Conservation (phyloP, 2,888 invertebrate genomes). For the Cactoblastis cactorum region DNA sequence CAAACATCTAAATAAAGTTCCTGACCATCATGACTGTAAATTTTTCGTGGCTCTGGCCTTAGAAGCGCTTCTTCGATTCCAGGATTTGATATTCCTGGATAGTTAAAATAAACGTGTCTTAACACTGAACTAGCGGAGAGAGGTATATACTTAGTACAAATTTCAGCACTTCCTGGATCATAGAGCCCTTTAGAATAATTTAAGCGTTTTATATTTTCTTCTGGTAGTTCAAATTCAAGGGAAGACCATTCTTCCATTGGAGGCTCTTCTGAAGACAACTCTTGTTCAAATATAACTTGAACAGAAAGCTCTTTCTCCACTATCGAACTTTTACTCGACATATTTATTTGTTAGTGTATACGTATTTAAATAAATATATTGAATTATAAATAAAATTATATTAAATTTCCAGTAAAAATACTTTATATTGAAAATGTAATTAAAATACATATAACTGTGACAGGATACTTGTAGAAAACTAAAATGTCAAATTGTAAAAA, state of each 20-base stretch:
- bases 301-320: not conserved
- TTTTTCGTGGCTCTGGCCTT: slow-evolving; percentile 28
- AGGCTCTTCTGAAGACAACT: slow-evolving; percentile 34
- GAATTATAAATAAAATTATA: not conserved
- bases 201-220: slow-evolving; percentile 28
- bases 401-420: too few relatives aligned
- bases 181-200: slow-evolving; percentile 34
- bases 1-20: slow-evolving; percentile 41
- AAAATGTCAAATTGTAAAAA: too few relatives aligned
- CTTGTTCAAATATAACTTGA: slow-evolving; percentile 12
- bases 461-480: too few relatives aligned
- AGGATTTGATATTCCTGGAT: slow-evolving; percentile 39
- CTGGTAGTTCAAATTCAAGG: slow-evolving; percentile 17
- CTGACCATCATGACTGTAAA: slow-evolving; percentile 40
- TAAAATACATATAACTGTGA: too few relatives aligned
- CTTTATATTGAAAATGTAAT: too few relatives aligned
- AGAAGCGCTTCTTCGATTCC: slow-evolving; percentile 40
- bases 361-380: not conserved
- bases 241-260: slow-evolving; percentile 37
- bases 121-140: slow-evolving; percentile 41
- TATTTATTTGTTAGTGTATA: not conserved
- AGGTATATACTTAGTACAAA: slow-evolving; percentile 42
- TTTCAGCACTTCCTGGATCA: slow-evolving; percentile 43
- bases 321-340: not conserved
- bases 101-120: slow-evolving; percentile 36